Percentiles rank a stretch among this genome's conserved stretches.
Conservation (phyloP, 2,113 vertebrate genomes). For the Rhegmatorhina hoffmannsi region DNA sequence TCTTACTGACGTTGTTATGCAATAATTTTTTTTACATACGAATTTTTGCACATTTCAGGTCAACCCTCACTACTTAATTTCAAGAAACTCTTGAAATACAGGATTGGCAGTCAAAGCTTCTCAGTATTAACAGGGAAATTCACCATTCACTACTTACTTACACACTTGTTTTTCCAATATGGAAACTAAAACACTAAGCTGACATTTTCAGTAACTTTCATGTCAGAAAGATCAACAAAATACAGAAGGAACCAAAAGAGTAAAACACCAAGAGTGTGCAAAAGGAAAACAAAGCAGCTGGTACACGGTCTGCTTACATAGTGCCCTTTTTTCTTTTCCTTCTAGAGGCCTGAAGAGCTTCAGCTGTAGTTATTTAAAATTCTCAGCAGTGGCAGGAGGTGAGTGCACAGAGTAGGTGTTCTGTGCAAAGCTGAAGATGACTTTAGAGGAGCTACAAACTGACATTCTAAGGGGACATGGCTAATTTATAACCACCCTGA, state of each 20-base stretch:
- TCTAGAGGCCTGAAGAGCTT: background rate
- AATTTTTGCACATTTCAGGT: background rate
- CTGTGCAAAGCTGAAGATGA: background rate
- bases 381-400: background rate
- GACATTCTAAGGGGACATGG: rapidly evolving
- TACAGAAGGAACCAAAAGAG: background rate
- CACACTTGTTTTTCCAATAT: background rate
- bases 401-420: background rate
- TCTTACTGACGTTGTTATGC: background rate
- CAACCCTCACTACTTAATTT: background rate
- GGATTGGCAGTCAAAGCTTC: background rate
- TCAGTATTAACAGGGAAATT: background rate
- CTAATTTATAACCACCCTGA: background rate
- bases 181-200: background rate
- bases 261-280: background rate
- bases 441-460: background rate
- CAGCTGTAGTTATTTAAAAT: background rate
- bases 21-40: background rate
- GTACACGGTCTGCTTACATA: background rate
- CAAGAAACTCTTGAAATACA: background rate
- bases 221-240: background rate
- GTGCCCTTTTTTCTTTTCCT: background rate
- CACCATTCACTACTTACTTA: background rate
- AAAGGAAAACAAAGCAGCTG: background rate
- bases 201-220: background rate